A percentile compares a stretch with the other conserved stretches of the same genome.
Conservation (phyloP, 2,113 vertebrate species). For the Lepus timidus region DNA sequence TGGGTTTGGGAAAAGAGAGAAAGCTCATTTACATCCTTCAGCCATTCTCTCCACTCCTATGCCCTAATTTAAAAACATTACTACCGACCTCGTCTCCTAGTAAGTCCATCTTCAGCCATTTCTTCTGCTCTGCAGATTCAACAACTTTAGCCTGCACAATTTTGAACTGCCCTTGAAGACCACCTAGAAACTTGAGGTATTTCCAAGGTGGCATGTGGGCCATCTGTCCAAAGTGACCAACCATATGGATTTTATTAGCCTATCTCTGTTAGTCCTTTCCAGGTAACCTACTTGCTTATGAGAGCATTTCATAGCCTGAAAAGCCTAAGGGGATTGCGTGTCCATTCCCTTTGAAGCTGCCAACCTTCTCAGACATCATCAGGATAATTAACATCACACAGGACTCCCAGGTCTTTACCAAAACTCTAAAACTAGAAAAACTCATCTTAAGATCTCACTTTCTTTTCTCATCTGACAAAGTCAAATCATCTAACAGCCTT, state of each 20-base stretch:
- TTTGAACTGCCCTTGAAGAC: slow-evolving; percentile 76
- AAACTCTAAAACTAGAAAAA: slow-evolving; percentile 62
- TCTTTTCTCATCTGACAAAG: slow-evolving; percentile 68
- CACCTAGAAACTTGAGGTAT: slow-evolving; percentile 64
- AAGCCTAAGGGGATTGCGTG: slow-evolving; percentile 71
- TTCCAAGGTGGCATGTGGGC: slow-evolving; percentile 61
- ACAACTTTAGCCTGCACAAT: background rate
- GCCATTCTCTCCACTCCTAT: background rate
- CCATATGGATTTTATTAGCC: slow-evolving; percentile 80
- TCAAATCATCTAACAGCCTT: slow-evolving; percentile 72
- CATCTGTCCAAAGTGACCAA: slow-evolving; percentile 78
- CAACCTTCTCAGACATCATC: slow-evolving; percentile 58
- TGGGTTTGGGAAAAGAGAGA: background rate
- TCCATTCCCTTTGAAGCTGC: slow-evolving; percentile 65
- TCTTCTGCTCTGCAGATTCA: slow-evolving; percentile 13
- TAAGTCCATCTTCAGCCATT: slow-evolving; percentile 48
- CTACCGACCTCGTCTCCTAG: slow-evolving; percentile 49
- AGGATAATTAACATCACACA: slow-evolving; percentile 71
- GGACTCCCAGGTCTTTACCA: slow-evolving; percentile 56
- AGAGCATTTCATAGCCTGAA: slow-evolving; percentile 74
- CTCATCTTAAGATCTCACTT: slow-evolving; percentile 58
- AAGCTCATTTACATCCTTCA: slow-evolving; percentile 6
- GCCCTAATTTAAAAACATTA: slow-evolving; percentile 54
- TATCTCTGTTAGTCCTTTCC: slow-evolving; percentile 57
- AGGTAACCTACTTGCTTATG: slow-evolving; percentile 81